These are phyloP conservation scores for Tetraodon nigroviridis DNA, from an alignment of 2,113 vertebrate species.

Conservation along the genomic window DNA sequence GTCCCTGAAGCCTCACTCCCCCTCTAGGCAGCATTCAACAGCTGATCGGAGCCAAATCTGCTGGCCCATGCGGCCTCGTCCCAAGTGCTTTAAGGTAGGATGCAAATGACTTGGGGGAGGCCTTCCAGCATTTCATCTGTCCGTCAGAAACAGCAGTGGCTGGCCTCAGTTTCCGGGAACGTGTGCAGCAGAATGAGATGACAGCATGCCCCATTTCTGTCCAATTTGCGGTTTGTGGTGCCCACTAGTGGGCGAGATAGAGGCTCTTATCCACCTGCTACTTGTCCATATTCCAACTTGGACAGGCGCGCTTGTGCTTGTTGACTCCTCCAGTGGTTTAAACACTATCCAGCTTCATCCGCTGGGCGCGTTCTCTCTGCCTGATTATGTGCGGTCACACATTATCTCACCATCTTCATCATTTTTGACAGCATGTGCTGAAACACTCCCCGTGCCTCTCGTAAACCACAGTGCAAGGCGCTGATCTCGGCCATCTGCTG, in stretches of 20 bases:
- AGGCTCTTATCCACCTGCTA: conserved; percentile 31
- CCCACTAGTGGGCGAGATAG: conserved; percentile 19
- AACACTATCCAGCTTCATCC: conserved; percentile 6
- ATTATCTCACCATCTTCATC: background rate
- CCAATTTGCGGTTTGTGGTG: conserved; percentile 32
- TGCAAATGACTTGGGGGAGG: conserved; percentile 40
- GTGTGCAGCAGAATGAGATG: conserved; percentile 15
- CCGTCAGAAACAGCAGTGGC: conserved; percentile 16
- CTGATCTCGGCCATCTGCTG: background rate
- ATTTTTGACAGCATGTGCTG: conserved; percentile 1
- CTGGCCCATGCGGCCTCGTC: conserved; percentile 29
- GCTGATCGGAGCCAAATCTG: conserved; percentile 32
- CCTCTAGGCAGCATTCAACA: conserved; percentile 16
- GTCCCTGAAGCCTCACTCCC: conserved; percentile 1
- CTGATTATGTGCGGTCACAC: background rate
- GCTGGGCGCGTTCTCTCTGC: conserved; percentile 1
- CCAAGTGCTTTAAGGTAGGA: conserved; percentile 31
- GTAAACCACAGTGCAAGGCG: background rate
- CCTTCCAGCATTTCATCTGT: conserved; percentile 40
- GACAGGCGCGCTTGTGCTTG: conserved; percentile 18
- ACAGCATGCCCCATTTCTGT: conserved; percentile 42
- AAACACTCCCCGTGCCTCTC: no score
- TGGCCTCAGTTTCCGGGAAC: no score
- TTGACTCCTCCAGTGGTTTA: conserved; percentile 16
- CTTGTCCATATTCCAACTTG: conserved; percentile 25